These are phyloP conservation scores for Sitodiplosis mosellana DNA, from an alignment of 1,140 invertebrate species.

Conservation along the genomic window DNA sequence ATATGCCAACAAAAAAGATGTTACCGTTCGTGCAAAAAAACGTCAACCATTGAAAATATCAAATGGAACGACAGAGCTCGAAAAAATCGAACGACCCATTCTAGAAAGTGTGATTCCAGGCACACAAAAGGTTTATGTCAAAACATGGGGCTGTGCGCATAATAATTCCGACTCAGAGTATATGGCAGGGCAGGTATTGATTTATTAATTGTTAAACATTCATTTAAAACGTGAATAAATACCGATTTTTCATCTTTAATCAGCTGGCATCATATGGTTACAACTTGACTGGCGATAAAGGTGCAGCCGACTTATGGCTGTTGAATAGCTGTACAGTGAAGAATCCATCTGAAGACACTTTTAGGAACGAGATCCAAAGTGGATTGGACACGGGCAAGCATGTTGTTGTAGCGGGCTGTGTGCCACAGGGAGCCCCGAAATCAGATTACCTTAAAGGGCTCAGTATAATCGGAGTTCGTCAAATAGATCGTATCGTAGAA, in stretches of 20 bases:
- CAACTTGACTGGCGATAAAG: slow-evolving; percentile 62
- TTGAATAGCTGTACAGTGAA: slow-evolving; percentile 84
- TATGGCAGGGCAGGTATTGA: slow-evolving; percentile 95
- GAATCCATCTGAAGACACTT: slow-evolving; percentile 91
- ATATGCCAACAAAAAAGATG: slow-evolving; percentile 44
- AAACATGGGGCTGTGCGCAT: slow-evolving; percentile 96
- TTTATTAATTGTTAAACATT: too few relatives aligned
- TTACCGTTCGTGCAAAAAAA: slow-evolving; percentile 41
- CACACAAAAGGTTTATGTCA: slow-evolving; percentile 80
- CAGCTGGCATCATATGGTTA: slow-evolving; percentile 78
- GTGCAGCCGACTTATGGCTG: slow-evolving; percentile 78
- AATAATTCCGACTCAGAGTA: slow-evolving; percentile 94
- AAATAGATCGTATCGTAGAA: slow-evolving; percentile 95
- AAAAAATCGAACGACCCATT: slow-evolving; percentile 7
- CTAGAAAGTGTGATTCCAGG: slow-evolving; percentile 55
- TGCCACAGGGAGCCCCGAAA: slow-evolving; percentile 74
- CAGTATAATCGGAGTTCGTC: slow-evolving; percentile 90
- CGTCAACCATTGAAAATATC: slow-evolving; percentile 5
- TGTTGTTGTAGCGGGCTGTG: slow-evolving; percentile 90
- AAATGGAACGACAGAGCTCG: slow-evolving; percentile 3
- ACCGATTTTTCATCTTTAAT: too few relatives aligned
- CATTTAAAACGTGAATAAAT: too few relatives aligned
- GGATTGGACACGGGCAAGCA: slow-evolving; percentile 60
- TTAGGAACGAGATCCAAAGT: slow-evolving; percentile 77
- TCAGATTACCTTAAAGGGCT: slow-evolving; percentile 57